Conservation (phyloP, 2,797 vertebrate genomes). For the Betta splendens region DNA sequence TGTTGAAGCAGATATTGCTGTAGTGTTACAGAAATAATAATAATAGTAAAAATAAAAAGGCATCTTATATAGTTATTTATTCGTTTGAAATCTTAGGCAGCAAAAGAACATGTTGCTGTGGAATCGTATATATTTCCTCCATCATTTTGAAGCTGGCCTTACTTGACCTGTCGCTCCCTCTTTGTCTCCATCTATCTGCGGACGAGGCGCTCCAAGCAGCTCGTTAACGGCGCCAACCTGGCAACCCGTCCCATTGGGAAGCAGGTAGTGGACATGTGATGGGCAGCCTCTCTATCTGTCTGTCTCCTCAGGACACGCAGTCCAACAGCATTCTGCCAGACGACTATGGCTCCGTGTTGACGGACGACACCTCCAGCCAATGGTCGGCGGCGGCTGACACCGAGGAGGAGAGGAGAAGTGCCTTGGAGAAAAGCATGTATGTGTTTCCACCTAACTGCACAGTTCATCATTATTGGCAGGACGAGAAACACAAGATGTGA, state of each 20-base stretch:
- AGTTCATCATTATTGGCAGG: not conserved
- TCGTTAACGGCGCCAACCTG: no score
- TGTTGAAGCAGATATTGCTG: no score
- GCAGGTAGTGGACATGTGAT: conserved; percentile 43
- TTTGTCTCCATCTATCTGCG: conserved; percentile 40
- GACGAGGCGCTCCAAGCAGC: conserved; percentile 36
- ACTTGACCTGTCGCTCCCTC: conserved; percentile 8
- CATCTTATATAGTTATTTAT: no score
- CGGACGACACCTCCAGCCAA: conserved; percentile 83
- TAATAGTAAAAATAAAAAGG: no score
- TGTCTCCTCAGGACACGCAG: conserved; percentile 73
- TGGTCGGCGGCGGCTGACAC: conserved; percentile 80
- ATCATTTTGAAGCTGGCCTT: conserved; percentile 7
- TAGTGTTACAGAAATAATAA: no score
- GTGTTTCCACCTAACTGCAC: conserved; percentile 44
- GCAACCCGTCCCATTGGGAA: conserved; percentile 75
- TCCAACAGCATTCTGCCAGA: conserved; percentile 74
- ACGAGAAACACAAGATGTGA: conserved; percentile 3
- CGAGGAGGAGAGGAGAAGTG: conserved; percentile 87
- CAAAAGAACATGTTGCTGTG: no score
- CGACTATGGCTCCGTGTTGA: conserved; percentile 74
- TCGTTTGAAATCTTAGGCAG: no score
- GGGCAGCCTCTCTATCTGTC: conserved; percentile 39
- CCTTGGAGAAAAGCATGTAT: conserved; percentile 95
- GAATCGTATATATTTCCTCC: no score